Conservation (phyloP, 2,113 vertebrate genomes). For the Petrocephalus zakoni region DNA sequence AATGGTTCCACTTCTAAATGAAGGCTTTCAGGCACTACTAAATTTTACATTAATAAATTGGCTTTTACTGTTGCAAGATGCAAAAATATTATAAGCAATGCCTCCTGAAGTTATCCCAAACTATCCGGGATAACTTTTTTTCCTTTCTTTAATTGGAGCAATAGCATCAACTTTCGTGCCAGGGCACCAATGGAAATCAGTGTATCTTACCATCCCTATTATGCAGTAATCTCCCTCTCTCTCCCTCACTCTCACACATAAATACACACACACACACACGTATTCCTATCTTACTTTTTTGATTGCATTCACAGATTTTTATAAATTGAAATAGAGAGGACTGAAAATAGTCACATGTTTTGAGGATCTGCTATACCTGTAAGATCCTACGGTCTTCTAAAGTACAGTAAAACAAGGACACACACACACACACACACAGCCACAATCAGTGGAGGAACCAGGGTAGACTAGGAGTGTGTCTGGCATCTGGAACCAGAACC, state of each 20-base stretch:
- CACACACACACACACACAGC: background rate
- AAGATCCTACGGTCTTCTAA: too few relatives aligned
- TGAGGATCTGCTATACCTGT: too few relatives aligned
- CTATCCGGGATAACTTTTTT: background rate
- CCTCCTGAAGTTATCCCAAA: background rate
- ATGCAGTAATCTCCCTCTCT: background rate
- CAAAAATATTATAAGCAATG: background rate
- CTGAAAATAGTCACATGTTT: too few relatives aligned
- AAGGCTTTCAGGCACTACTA: too few relatives aligned
- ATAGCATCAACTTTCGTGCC: background rate
- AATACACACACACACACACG: background rate
- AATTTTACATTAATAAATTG: too few relatives aligned
- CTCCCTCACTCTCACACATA: background rate
- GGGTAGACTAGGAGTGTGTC: background rate
- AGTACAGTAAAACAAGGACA: too few relatives aligned
- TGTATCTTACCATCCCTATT: background rate
- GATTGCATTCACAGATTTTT: background rate
- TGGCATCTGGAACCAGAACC: background rate
- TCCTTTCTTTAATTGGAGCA: background rate
- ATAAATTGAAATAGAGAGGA: too few relatives aligned
- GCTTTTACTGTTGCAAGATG: background rate
- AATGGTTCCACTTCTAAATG: background rate
- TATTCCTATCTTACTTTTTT: background rate
- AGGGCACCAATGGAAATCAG: background rate
- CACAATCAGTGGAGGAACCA: background rate